A percentile compares a stretch with the other conserved stretches of the same genome.
Conservation (phyloP, 2,797 vertebrate species). For the Gambelia wislizenii region DNA sequence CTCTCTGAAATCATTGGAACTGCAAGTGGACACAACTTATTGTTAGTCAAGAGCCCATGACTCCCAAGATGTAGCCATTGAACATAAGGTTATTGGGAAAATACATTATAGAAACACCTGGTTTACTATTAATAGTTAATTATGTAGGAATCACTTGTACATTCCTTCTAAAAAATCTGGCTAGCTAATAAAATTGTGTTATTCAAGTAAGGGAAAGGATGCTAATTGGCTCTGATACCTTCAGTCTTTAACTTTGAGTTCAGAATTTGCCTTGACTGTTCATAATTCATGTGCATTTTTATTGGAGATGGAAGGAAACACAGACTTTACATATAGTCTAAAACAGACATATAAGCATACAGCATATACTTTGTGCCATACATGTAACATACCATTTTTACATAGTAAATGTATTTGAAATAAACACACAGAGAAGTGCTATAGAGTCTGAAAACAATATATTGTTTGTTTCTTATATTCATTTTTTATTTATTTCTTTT, state of each 20-base stretch:
- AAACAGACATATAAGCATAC: constrained; percentile 55
- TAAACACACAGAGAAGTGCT: constrained; percentile 76
- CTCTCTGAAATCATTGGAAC: not conserved
- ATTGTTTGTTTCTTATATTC: constrained; percentile 75
- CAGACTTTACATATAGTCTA: constrained; percentile 54
- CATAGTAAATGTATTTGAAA: constrained; percentile 64
- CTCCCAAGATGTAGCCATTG: constrained; percentile 4
- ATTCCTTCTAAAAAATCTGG: not conserved
- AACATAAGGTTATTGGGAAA: not conserved
- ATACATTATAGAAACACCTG: not conserved
- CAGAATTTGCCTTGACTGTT: constrained; percentile 46
- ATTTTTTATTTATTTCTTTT: constrained; percentile 82
- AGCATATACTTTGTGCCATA: constrained; percentile 47
- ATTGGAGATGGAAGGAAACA: constrained; percentile 42
- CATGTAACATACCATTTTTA: constrained; percentile 14
- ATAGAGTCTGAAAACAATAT: constrained; percentile 79
- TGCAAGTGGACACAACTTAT: not conserved
- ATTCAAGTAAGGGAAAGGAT: constrained; percentile 63
- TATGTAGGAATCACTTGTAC: constrained; percentile 24
- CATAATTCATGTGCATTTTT: constrained; percentile 30
- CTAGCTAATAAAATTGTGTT: fast-evolving
- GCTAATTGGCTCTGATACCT: constrained; percentile 51
- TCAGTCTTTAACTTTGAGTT: constrained; percentile 30
- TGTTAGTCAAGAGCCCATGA: not conserved
- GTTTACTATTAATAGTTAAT: constrained; percentile 23